Conservation (phyloP, 1,140 invertebrate species). For the Brachionus calyciflorus region DNA sequence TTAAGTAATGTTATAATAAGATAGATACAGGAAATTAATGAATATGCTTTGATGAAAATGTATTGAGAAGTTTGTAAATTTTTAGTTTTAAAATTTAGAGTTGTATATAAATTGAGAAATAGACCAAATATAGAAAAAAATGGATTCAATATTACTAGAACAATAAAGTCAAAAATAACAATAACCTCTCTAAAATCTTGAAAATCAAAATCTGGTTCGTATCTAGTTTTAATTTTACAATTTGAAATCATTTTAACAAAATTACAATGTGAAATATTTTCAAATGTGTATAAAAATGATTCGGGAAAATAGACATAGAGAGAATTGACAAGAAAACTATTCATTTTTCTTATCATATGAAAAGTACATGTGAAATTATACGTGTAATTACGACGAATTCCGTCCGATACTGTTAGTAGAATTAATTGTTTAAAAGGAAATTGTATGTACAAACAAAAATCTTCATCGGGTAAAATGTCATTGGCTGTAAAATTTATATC, state of each 20-base stretch:
- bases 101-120: neutral
- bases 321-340: neutral
- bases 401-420: neutral
- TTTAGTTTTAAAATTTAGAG: neutral
- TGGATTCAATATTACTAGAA: neutral
- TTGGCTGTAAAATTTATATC: neutral
- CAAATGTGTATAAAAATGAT: neutral
- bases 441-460: conserved; percentile 2
- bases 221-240: neutral
- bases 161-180: neutral
- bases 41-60: neutral
- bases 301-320: neutral
- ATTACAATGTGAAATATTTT: neutral
- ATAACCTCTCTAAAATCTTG: neutral
- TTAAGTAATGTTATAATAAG: neutral
- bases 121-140: neutral
- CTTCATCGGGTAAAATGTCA: neutral
- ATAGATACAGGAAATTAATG: neutral
- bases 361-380: conserved; percentile 1
- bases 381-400: neutral
- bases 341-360: neutral
- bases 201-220: neutral
- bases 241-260: neutral
- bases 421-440: conserved; percentile 14
- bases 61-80: neutral